Conservation (phyloP, 2,113 vertebrate species). For the Erythrocercus mccallii region DNA sequence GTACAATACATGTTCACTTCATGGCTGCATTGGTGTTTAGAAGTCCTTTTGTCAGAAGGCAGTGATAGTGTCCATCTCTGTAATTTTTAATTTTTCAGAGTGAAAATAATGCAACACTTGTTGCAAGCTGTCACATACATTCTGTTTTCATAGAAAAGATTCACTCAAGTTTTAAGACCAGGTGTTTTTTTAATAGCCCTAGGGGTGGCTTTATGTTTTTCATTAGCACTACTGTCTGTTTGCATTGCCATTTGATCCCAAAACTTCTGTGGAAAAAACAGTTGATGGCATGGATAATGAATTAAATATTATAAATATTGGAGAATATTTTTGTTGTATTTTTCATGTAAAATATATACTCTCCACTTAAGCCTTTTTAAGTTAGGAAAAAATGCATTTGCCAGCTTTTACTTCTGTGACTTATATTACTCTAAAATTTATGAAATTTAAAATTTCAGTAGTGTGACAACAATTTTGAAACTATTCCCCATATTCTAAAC, state of each 20-base stretch:
- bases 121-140: neutral
- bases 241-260: neutral
- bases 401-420: neutral
- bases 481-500: neutral
- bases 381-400: neutral
- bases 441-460: neutral
- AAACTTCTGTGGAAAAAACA: neutral
- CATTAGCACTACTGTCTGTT: neutral
- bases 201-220: neutral
- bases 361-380: neutral
- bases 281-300: neutral
- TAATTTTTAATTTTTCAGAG: neutral
- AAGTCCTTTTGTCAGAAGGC: neutral
- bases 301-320: neutral
- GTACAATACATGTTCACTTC: neutral
- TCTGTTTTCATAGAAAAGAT: neutral
- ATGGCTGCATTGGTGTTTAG: neutral
- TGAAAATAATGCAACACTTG: neutral
- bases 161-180: neutral
- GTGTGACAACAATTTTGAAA: neutral
- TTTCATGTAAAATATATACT: neutral
- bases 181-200: neutral
- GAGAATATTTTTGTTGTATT: neutral
- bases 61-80: neutral
- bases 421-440: neutral